Base-by-base conservation (phyloP, 2,797 vertebrate species). In the Anguilla marmorata region DNA sequence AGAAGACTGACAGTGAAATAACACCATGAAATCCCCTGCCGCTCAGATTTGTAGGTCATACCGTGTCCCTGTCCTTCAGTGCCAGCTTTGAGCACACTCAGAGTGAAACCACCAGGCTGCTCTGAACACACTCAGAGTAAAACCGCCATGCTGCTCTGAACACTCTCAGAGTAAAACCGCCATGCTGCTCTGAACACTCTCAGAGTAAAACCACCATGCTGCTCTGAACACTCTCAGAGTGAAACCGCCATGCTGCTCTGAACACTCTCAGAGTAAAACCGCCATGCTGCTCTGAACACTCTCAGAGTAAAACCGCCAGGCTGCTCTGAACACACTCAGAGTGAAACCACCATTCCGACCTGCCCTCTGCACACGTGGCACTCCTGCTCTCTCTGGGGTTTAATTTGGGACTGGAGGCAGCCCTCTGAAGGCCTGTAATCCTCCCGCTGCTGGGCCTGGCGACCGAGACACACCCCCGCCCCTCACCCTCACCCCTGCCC, bases 341-440 rank as follows among this genome's bases (percentile, higher is more conserved):
- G 50, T 1, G 1, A 9, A 6, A 50, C 50, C 5, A 1, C 50
- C 50, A 50, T 0, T n/a, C 24, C 66, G 7, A 5, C 0, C 72
- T 27, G 14, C 11, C 19, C 41, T 2, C 48, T 19, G 33, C 85
- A 50, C 63, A 69, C 56, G 82, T 63, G 41, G 14, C 19, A 19
- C 66, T 0, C 5, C 80, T 84, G 58, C 37, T 50, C 84, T 89
- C 90, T 91, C 27, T 69, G 11, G 92, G 92, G 89, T 92, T 91
- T 89, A 92, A 90, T 88, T 91, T 87, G 87, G 94, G 91, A 93
- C 93, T 94, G 89, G 90, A 93, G 89, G 92, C 91, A 88, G 91
- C 87, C 89, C 93, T 94, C 95, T 94, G 93, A 95, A 94, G 92
- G 90, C 91, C 92, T 87, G 89, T 95, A 95, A 95, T 95, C 93